These are phyloP conservation scores for Lynx canadensis DNA, from an alignment of 2,113 vertebrate genomes.

Conservation along the genomic window DNA sequence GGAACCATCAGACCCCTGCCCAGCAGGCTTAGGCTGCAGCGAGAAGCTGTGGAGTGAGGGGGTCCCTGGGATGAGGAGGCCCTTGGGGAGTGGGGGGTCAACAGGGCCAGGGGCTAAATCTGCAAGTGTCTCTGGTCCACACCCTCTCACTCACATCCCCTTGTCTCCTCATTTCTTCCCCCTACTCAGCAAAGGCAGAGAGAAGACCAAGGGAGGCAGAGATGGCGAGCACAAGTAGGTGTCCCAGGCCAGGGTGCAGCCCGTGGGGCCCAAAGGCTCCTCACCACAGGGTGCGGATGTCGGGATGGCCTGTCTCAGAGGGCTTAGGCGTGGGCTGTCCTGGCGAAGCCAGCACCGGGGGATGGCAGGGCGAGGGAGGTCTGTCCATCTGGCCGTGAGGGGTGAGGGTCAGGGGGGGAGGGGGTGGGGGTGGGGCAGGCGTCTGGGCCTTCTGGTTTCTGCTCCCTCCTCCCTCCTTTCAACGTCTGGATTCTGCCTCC, in stretches of 20 bases:
- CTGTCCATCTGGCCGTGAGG: neutral
- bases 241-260: constrained; percentile 65
- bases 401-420: neutral
- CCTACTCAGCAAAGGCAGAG: constrained; percentile 85
- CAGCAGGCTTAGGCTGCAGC: neutral
- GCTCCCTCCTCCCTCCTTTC: neutral
- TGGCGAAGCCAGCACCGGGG: neutral
- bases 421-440: neutral
- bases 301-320: neutral
- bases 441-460: neutral
- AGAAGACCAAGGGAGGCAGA: constrained; percentile 84
- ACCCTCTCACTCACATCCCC: constrained; percentile 27
- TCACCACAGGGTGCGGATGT: neutral
- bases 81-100: neutral
- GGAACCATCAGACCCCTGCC: neutral
- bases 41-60: neutral
- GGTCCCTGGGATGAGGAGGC: neutral
- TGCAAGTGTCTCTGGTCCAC: constrained; percentile 9
- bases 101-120: neutral
- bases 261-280: neutral
- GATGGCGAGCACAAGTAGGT: constrained; percentile 87
- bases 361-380: neutral
- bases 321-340: neutral
- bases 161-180: constrained; percentile 77
- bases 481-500: neutral